These are phyloP conservation scores for Cyprinella venusta DNA, from an alignment of 2,797 vertebrate genomes.

Conservation along the genomic window DNA sequence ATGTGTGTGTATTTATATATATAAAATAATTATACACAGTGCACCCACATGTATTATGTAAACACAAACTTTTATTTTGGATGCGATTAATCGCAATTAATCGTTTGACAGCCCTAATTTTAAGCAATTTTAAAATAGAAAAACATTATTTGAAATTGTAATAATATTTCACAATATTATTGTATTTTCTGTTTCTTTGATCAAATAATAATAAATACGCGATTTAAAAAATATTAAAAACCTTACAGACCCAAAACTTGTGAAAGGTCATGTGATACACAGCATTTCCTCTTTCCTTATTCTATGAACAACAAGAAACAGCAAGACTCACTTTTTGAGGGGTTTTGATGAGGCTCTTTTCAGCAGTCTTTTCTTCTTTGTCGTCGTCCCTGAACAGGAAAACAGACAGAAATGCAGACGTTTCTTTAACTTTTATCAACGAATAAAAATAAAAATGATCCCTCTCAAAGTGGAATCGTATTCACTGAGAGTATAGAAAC, in stretches of 20 bases:
- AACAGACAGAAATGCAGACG: background rate
- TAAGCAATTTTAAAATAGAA: background rate
- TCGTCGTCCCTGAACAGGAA: slow-evolving; percentile 68
- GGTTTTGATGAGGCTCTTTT: slow-evolving; percentile 66
- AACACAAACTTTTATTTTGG: too few species aligned
- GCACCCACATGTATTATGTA: too few species aligned
- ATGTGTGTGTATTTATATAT: too few species aligned
- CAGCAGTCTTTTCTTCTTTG: slow-evolving; percentile 68
- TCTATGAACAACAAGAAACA: background rate
- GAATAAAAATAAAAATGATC: background rate
- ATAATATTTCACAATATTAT: background rate
- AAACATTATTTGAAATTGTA: background rate
- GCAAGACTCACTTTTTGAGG: slow-evolving; percentile 66
- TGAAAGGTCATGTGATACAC: background rate
- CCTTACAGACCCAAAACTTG: background rate
- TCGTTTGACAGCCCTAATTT: too few species aligned
- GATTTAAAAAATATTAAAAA: background rate
- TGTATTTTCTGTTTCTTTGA: background rate
- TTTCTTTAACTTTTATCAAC: background rate
- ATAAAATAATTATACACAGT: too few species aligned
- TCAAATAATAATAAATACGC: background rate
- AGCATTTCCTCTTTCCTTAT: background rate
- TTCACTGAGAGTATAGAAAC: too few species aligned
- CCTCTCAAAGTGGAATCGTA: background rate
- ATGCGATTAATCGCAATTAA: too few species aligned